Base-by-base conservation (phyloP, 2,888 invertebrate species). In the Orchesella flavescens region DNA sequence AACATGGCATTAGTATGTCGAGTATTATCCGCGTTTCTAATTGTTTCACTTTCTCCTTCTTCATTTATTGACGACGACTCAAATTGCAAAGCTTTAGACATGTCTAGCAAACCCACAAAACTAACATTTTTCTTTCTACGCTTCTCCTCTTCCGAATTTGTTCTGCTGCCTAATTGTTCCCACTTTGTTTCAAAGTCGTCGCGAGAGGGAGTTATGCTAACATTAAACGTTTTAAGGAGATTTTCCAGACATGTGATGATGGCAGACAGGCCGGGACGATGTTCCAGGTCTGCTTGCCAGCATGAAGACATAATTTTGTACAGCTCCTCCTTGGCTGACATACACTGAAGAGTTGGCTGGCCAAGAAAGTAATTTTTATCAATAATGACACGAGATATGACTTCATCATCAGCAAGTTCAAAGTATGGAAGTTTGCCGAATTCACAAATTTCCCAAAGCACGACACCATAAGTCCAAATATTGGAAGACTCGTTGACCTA, bases 401-500 rank as follows among this genome's bases (percentile, higher is more conserved):
- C 93, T 89, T 93, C 92, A 89, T 93, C 92, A 90, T 95, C 92
- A 61, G 90, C 91, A 83, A 94, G 90, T 87, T 92, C 90, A 59
- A 90, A 89, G 89, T 94, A 94, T 0, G 94, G 94, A 86, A 93
- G 91, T 53, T 92, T 91, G 13, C 94, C 96, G 92, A 94, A 94
- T 85, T 93, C 93, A 84, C 93, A 93, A 72, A 95, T 93, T 91
- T 96, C 95, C 96, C 96, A 96, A 87, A 96, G 90, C 71, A 95
- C 91, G 78, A 94, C 93, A 23, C 94, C 96, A 87, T 95, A 92
- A 59, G 93, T 94, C 95, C 95, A 96, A 83, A 95, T 92, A 90
- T 96, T 96, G 21, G 94, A 93, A 88, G 91, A 91, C 55, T 91
- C 90, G 4, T 93, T 93, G 49, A 91, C 90, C 90, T 91, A 86